These are phyloP conservation scores for Sinodicranocentrus sp. DNA, from an alignment of 2,888 invertebrate species.

Conservation along the genomic window DNA sequence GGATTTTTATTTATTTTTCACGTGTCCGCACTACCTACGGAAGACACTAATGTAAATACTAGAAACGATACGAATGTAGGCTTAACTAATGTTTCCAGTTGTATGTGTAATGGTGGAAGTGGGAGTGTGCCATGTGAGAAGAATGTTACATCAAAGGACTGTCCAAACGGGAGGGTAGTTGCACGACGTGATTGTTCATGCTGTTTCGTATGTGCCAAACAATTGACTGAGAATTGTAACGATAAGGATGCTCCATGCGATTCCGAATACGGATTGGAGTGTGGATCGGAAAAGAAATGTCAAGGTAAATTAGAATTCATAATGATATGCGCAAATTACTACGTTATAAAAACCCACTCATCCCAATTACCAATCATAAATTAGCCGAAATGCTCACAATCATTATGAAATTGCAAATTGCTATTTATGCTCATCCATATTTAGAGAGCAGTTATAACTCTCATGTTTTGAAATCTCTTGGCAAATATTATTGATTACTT, in stretches of 20 bases:
- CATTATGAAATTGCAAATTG: too few relatives aligned
- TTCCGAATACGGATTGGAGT: slow-evolving; percentile 73
- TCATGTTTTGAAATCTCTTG: slow-evolving; percentile 34
- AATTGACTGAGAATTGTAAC: slow-evolving; percentile 75
- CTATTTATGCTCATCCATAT: neutral
- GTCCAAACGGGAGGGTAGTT: slow-evolving; percentile 75
- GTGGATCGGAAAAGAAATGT: slow-evolving; percentile 73
- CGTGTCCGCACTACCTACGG: slow-evolving; percentile 22
- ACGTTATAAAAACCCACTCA: neutral
- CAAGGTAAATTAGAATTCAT: slow-evolving; percentile 65
- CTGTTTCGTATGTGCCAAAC: slow-evolving; percentile 77
- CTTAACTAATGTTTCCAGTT: slow-evolving; percentile 2
- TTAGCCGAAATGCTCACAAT: too few relatives aligned
- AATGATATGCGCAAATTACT: too few relatives aligned
- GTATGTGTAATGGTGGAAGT: slow-evolving; percentile 60
- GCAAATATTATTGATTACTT: neutral
- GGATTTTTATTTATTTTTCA: slow-evolving; percentile 48
- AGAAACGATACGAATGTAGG: slow-evolving; percentile 2
- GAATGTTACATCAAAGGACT: slow-evolving; percentile 73
- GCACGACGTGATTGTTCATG: slow-evolving; percentile 73
- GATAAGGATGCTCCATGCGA: slow-evolving; percentile 72
- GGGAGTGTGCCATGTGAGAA: slow-evolving; percentile 75
- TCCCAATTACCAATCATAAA: neutral
- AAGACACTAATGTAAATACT: slow-evolving; percentile 10
- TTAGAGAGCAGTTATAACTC: neutral